Conservation (phyloP, 2,113 vertebrate species). For the Anoura caudifer region DNA sequence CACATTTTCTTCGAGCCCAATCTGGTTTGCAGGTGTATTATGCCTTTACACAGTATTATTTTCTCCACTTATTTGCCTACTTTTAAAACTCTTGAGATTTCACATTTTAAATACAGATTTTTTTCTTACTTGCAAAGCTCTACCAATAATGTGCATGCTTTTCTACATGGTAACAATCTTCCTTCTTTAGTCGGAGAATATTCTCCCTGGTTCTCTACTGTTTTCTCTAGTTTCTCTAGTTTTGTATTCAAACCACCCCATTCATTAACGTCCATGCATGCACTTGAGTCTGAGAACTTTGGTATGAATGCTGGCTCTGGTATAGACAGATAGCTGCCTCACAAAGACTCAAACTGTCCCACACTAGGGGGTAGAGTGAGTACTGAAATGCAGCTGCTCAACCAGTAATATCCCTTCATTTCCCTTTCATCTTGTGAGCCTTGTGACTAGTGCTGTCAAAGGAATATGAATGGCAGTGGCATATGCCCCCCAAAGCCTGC, state of each 20-base stretch:
- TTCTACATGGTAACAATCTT: neutral
- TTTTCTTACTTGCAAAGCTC: neutral
- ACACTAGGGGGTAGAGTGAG: neutral
- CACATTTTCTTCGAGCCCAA: neutral
- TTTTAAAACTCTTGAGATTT: neutral
- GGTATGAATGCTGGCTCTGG: neutral
- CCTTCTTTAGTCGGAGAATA: neutral
- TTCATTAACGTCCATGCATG: neutral
- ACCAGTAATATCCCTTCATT: neutral
- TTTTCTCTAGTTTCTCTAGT: neutral
- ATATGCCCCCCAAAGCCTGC: neutral
- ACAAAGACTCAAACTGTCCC: neutral
- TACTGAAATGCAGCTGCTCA: neutral
- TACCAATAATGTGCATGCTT: neutral
- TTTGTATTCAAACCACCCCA: neutral
- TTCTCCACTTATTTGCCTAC: neutral
- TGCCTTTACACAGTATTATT: neutral
- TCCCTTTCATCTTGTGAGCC: neutral
- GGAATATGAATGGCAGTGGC: neutral
- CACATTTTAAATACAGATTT: neutral
- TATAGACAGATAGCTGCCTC: neutral
- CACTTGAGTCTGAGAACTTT: neutral
- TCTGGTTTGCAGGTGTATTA: neutral
- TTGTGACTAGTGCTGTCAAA: neutral
- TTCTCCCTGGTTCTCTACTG: neutral